Percentiles rank a stretch among this genome's conserved stretches.
Conservation (phyloP, 1,140 invertebrate species). For the Whitmania pigra region DNA sequence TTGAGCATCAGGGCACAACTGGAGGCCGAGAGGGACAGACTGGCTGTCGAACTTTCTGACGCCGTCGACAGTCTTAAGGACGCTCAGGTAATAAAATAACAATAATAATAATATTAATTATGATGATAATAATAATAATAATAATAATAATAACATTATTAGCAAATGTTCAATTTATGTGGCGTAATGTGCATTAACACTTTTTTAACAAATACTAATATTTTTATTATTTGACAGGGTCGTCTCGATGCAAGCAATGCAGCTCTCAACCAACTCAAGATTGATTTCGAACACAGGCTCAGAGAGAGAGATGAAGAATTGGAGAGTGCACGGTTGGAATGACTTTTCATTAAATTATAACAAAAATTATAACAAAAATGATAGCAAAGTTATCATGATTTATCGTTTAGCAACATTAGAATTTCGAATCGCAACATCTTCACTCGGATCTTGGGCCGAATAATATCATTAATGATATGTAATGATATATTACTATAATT, state of each 20-base stretch:
- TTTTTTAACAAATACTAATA: background rate
- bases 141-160: background rate
- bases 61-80: constrained; percentile 40
- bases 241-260: constrained; percentile 38
- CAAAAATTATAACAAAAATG: too few species aligned
- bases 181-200: too few species aligned
- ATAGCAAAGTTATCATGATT: too few species aligned
- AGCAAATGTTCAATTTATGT: background rate
- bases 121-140: background rate
- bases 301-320: constrained; percentile 43
- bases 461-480: too few species aligned
- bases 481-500: too few species aligned
- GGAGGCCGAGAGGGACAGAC: constrained; percentile 39
- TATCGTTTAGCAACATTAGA: too few species aligned
- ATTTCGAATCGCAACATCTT: too few species aligned
- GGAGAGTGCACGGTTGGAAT: constrained; percentile 29
- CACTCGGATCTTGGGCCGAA: too few species aligned
- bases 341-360: too few species aligned
- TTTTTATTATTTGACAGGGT: constrained; percentile 28
- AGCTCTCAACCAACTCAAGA: constrained; percentile 37
- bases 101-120: background rate
- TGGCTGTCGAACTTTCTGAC: constrained; percentile 39
- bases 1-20: constrained; percentile 33
- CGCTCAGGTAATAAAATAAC: constrained; percentile 21
- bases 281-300: constrained; percentile 41